Evolutionary conservation across 2,113 vertebrate genomes (phyloP).

Genomic region (Tupaia tana): DNA sequence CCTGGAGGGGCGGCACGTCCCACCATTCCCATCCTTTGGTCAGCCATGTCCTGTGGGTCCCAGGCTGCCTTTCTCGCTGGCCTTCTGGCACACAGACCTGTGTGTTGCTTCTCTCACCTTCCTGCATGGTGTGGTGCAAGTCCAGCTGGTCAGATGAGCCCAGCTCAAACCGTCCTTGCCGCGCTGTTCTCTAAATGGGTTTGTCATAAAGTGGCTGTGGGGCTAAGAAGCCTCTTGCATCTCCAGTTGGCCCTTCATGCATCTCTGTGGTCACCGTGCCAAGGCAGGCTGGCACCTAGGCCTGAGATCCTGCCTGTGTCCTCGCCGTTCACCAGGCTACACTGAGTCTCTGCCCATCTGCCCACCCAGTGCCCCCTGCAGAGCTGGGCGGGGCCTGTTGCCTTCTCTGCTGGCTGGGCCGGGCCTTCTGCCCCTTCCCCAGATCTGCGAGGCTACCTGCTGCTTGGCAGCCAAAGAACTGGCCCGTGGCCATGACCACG

Average conservation of each 20-base stretch:
- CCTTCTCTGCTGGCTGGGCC: background rate
- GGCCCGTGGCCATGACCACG: background rate
- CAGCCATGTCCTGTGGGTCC: background rate
- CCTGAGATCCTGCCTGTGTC: background rate
- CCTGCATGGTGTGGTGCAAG: accelerated
- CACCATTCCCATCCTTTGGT: background rate
- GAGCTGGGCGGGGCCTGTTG: background rate
- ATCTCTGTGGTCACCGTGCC: background rate
- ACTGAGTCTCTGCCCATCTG: background rate
- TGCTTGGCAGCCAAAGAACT: background rate
- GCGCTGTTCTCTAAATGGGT: no score
- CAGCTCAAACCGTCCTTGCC: background rate
- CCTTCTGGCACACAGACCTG: background rate
- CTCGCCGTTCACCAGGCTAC: background rate
- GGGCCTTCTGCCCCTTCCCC: background rate
- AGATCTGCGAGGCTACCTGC: background rate
- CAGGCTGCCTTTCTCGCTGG: background rate
- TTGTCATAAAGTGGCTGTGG: background rate
- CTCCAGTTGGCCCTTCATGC: background rate
- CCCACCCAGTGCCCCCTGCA: background rate
- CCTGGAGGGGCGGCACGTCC: background rate
- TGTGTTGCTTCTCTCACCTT: background rate
- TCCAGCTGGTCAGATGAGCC: background rate
- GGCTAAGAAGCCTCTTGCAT: background rate
- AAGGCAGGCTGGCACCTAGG: background rate